Conservation (phyloP, 2,888 invertebrate genomes). For the Pyrrhopygopsis socrates region DNA sequence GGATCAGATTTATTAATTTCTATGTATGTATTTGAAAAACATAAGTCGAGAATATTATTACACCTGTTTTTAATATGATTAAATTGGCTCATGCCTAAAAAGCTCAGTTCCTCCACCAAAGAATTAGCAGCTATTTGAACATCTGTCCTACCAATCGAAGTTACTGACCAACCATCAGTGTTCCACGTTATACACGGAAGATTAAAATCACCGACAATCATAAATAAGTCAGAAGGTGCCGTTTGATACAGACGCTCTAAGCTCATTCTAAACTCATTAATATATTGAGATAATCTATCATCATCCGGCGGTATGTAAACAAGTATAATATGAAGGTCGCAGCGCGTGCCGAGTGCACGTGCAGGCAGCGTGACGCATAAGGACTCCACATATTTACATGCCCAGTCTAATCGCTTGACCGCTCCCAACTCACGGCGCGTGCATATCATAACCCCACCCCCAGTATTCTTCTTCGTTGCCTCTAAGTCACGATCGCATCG, state of each 20-base stretch:
- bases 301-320: background rate
- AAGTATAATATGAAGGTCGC: background rate
- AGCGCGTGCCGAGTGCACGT: background rate
- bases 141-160: background rate
- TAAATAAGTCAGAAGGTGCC: background rate
- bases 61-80: background rate
- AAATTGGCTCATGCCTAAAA: background rate
- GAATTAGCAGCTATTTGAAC: background rate
- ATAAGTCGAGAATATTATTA: conserved; percentile 8
- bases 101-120: background rate
- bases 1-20: background rate
- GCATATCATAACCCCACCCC: background rate
- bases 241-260: background rate
- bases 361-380: background rate
- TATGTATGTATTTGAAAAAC: conserved; percentile 5
- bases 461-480: background rate
- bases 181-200: background rate
- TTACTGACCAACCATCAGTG: background rate
- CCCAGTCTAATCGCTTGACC: background rate
- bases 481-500: background rate
- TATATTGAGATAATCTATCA: background rate
- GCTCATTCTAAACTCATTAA: background rate
- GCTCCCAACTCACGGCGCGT: background rate
- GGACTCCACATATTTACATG: background rate
- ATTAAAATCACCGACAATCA: background rate